Conservation (phyloP, 2,888 invertebrate species). For the Perdita meconis region DNA sequence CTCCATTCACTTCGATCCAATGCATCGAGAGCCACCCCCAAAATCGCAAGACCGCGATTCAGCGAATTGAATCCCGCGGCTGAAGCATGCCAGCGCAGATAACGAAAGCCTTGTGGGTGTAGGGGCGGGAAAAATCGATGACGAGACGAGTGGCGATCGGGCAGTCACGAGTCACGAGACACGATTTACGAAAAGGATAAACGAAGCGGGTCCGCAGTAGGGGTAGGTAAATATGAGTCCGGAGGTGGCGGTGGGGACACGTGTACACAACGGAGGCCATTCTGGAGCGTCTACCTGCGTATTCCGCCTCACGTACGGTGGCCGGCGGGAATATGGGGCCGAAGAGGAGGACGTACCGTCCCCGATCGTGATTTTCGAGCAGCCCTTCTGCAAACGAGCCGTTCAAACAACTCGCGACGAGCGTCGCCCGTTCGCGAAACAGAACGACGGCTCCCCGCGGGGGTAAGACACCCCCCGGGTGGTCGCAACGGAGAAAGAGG, state of each 20-base stretch:
- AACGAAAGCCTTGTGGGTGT: too few relatives aligned
- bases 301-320: constrained; percentile 46
- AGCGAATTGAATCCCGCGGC: too few relatives aligned
- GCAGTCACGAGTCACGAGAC: constrained; percentile 47
- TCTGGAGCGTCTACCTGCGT: constrained; percentile 43
- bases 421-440: constrained; percentile 36
- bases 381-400: constrained; percentile 66
- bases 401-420: constrained; percentile 64
- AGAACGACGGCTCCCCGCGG: constrained; percentile 38
- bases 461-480: constrained; percentile 19
- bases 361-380: constrained; percentile 73
- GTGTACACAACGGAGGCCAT: constrained; percentile 46
- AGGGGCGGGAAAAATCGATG: constrained; percentile 48
- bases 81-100: constrained; percentile 25
- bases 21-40: too few relatives aligned
- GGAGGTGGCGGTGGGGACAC: constrained; percentile 47
- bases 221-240: constrained; percentile 68
- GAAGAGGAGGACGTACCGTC: constrained; percentile 45
- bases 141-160: constrained; percentile 38
- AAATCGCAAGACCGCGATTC: too few relatives aligned
- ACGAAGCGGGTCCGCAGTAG: constrained; percentile 65
- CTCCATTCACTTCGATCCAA: too few relatives aligned
- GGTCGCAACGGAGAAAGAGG: constrained; percentile 11
- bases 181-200: constrained; percentile 65
- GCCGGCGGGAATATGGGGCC: constrained; percentile 29